Conservation (phyloP, 2,888 invertebrate genomes). For the Synergus umbraculus region DNA sequence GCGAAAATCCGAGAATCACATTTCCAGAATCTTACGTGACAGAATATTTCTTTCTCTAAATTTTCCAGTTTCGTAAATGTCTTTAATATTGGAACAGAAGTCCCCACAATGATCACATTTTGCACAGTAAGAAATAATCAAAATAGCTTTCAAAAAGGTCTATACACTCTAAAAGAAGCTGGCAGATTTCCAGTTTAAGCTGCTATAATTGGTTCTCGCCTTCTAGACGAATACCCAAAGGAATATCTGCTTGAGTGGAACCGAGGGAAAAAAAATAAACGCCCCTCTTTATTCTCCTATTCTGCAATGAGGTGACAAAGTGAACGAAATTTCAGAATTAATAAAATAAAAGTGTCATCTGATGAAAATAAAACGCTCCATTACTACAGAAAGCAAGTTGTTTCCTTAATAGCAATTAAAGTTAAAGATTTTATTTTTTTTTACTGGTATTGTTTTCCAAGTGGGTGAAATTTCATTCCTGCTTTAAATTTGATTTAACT, state of each 20-base stretch:
- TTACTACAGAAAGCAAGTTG: background rate
- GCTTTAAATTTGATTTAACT: background rate
- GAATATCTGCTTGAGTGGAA: background rate
- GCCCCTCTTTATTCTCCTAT: background rate
- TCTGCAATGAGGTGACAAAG: background rate
- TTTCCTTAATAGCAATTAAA: background rate
- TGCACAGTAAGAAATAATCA: background rate
- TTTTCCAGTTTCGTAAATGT: background rate
- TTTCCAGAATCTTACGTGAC: too few species aligned
- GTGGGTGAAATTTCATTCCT: too few species aligned
- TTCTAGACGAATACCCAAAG: background rate
- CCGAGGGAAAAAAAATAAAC: background rate
- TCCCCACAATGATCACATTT: background rate
- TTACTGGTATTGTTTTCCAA: too few species aligned
- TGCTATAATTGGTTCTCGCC: background rate
- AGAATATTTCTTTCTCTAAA: background rate
- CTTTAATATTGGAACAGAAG: background rate
- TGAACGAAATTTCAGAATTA: background rate
- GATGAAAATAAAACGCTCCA: background rate
- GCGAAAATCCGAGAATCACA: too few species aligned
- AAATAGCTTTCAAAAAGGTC: background rate
- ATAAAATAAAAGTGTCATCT: background rate
- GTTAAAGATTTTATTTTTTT: too few species aligned
- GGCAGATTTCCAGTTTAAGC: background rate
- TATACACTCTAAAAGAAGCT: background rate